phyloP scores from a whole-genome alignment of 1,140 invertebrate species.

The Brevipalpus yothersi region DNA sequence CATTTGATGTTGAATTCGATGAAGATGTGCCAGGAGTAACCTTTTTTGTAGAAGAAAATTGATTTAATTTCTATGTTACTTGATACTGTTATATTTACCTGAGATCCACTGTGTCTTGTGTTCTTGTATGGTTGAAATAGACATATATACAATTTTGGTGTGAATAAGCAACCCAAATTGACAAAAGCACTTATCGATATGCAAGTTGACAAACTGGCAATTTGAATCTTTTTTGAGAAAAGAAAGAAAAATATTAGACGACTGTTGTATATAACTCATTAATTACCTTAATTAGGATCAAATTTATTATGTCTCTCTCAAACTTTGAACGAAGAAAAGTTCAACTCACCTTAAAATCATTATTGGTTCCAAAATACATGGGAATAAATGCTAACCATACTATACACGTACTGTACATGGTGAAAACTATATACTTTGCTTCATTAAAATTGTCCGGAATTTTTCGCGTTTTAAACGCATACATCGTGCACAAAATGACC shows the following conservation, averaged over 20 bases:
- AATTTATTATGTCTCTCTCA: constrained; percentile 25
- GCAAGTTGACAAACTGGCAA: constrained; percentile 69
- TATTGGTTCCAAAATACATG: constrained; percentile 37
- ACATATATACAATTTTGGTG: constrained; percentile 48
- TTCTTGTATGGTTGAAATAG: constrained; percentile 51
- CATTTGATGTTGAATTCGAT: neutral
- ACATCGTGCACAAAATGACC: constrained; percentile 40
- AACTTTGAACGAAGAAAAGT: neutral
- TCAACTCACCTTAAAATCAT: constrained; percentile 31
- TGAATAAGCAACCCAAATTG: constrained; percentile 45
- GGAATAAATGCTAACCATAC: constrained; percentile 46
- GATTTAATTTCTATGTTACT: too few species aligned
- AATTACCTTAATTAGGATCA: constrained; percentile 24
- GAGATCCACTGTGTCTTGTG: constrained; percentile 21
- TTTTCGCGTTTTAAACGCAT: constrained; percentile 45
- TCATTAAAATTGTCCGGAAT: constrained; percentile 46
- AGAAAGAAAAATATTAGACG: constrained; percentile 17
- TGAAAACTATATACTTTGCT: constrained; percentile 41
- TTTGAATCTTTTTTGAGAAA: constrained; percentile 30
- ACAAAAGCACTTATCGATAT: constrained; percentile 50
- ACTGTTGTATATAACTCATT: neutral
- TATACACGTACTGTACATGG: constrained; percentile 48
- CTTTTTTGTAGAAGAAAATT: constrained; percentile 2
- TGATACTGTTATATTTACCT: neutral
- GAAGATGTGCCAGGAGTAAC: neutral